Evolutionary conservation across 1,140 invertebrate species (phyloP).

Genomic region (Saccostrea cuccullata): DNA sequence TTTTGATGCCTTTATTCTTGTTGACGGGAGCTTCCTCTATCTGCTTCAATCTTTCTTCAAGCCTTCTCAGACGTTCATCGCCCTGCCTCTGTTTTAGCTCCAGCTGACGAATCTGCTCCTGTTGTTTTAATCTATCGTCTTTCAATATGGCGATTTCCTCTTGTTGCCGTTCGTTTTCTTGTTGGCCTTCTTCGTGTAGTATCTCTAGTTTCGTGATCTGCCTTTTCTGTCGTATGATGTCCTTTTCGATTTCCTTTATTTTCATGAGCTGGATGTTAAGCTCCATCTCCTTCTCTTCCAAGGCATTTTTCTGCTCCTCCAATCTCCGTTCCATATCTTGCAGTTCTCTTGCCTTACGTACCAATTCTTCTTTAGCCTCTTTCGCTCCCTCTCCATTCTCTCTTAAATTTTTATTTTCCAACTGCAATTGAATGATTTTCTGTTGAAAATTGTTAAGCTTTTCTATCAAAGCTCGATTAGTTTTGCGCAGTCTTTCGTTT

Average conservation of each 20-base stretch:
- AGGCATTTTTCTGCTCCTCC: constrained; percentile 58
- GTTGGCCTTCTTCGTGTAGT: constrained; percentile 61
- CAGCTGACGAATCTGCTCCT: constrained; percentile 58
- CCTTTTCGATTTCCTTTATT: constrained; percentile 58
- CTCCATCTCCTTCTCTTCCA: constrained; percentile 64
- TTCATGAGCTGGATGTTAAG: constrained; percentile 62
- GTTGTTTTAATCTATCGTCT: constrained; percentile 59
- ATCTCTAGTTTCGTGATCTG: constrained; percentile 61
- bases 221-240: constrained; percentile 60
- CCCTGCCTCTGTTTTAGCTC: constrained; percentile 62
- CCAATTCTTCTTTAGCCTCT: constrained; percentile 58
- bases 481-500: constrained; percentile 65
- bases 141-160: constrained; percentile 60
- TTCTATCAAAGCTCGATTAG: constrained; percentile 64
- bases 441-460: constrained; percentile 67
- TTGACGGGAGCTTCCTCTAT: constrained; percentile 50
- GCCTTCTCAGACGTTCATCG: constrained; percentile 55
- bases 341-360: constrained; percentile 59
- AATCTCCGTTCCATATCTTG: constrained; percentile 61
- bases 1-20: background rate
- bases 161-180: constrained; percentile 62
- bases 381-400: constrained; percentile 61
- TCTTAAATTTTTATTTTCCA: constrained; percentile 65
- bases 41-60: constrained; percentile 61
- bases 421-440: constrained; percentile 64